Conservation (phyloP, 2,888 invertebrate species). For the Meteorus cinctellus region DNA sequence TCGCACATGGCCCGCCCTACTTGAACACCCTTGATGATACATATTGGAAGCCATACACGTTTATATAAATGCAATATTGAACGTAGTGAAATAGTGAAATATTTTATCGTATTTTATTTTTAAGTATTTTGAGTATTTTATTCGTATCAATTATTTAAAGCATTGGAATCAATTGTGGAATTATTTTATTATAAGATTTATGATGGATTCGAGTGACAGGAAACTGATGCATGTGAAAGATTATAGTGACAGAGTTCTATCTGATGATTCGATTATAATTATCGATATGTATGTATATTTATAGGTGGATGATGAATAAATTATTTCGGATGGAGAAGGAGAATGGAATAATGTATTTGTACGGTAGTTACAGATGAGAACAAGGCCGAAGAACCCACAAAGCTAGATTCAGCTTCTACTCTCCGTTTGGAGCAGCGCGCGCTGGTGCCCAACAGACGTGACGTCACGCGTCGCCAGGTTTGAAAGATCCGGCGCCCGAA, state of each 20-base stretch:
- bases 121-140: too few species aligned
- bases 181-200: background rate
- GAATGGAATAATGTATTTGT: background rate
- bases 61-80: slow-evolving; percentile 1
- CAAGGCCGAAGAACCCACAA: slow-evolving; percentile 1
- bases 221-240: too few species aligned
- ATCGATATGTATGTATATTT: too few species aligned
- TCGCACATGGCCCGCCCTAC: background rate
- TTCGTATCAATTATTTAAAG: background rate
- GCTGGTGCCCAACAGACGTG: slow-evolving; percentile 57
- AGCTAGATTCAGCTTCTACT: background rate
- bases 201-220: too few species aligned
- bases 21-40: background rate
- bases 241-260: too few species aligned
- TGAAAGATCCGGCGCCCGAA: slow-evolving; percentile 57
- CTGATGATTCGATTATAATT: too few species aligned
- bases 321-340: background rate
- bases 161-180: background rate
- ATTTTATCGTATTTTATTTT: background rate
- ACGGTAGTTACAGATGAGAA: slow-evolving; percentile 7
- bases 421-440: slow-evolving; percentile 48
- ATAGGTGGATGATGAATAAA: background rate
- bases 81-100: background rate
- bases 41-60: background rate
- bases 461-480: slow-evolving; percentile 65